Percentiles rank a stretch among this genome's conserved stretches.
Evolutionary conservation across 2,113 vertebrate species (phyloP).

Genomic region (Machaerirhynchus nigripectus): DNA sequence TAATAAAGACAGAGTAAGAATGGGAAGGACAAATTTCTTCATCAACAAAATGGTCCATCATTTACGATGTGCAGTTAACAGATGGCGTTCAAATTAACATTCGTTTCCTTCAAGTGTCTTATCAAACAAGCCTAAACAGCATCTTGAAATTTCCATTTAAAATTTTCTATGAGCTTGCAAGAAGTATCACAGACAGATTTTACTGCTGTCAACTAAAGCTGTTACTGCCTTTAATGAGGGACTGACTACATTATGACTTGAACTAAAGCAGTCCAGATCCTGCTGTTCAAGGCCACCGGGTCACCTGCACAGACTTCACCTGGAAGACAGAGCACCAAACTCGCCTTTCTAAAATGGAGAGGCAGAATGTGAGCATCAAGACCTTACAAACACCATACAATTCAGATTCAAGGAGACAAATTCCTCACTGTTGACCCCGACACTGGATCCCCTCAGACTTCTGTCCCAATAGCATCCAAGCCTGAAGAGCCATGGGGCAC

Average conservation of each 20-base stretch:
- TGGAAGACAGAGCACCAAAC: background rate
- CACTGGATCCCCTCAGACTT: background rate
- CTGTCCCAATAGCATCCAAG: background rate
- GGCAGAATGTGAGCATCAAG: background rate
- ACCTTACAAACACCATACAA: background rate
- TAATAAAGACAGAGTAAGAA: background rate
- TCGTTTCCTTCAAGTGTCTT: constrained; percentile 45
- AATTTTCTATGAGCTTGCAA: constrained; percentile 4
- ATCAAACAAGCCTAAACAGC: constrained; percentile 60
- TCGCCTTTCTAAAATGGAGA: background rate
- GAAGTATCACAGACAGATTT: constrained; percentile 21
- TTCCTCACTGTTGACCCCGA: background rate
- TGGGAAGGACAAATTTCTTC: background rate
- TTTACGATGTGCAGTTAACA: constrained; percentile 18
- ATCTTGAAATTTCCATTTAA: constrained; percentile 57
- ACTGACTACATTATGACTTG: background rate
- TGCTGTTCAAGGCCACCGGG: background rate
- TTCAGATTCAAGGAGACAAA: background rate
- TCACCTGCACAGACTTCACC: background rate
- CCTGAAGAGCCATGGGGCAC: background rate
- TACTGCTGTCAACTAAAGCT: constrained; percentile 29
- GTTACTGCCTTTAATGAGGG: constrained; percentile 12
- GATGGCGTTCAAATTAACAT: constrained; percentile 24
- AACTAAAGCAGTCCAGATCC: background rate
- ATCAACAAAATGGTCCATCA: constrained; percentile 29